phyloP scores from a whole-genome alignment of 2,797 vertebrate genomes.

The Odontamblyopus lacepedii region DNA sequence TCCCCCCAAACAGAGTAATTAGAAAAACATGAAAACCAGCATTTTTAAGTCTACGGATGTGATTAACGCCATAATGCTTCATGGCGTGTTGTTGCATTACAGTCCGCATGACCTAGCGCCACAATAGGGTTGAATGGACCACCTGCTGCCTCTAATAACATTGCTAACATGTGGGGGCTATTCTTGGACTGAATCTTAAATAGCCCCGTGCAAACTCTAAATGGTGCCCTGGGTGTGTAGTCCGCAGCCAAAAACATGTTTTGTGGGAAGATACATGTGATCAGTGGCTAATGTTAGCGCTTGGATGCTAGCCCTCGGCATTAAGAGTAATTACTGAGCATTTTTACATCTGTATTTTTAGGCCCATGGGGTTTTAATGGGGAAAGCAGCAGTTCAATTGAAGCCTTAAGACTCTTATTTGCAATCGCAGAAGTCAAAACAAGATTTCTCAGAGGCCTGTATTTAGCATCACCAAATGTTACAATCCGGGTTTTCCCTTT shows the following conservation, averaged over 20 bases:
- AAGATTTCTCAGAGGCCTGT: neutral
- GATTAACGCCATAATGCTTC: slow-evolving; percentile 14
- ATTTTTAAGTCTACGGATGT: slow-evolving; percentile 12
- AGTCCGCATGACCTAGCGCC: slow-evolving; percentile 8
- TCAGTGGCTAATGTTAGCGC: slow-evolving; percentile 43
- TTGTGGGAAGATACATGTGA: slow-evolving; percentile 30
- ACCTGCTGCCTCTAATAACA: slow-evolving; percentile 14
- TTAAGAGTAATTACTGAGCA: slow-evolving; percentile 32
- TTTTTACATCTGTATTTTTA: slow-evolving; percentile 44
- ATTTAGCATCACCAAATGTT: neutral
- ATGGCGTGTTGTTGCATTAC: slow-evolving; percentile 3
- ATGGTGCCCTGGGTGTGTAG: slow-evolving; percentile 28
- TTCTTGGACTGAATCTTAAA: slow-evolving; percentile 41
- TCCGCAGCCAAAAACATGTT: slow-evolving; percentile 35
- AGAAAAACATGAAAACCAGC: neutral
- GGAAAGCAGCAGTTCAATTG: slow-evolving; percentile 23
- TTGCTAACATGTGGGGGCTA: slow-evolving; percentile 27
- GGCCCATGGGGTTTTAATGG: slow-evolving; percentile 29
- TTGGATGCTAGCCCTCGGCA: slow-evolving; percentile 21
- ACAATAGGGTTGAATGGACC: slow-evolving; percentile 23
- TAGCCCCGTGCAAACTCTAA: slow-evolving; percentile 32
- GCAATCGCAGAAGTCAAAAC: neutral
- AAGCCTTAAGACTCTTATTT: neutral
- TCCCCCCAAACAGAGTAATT: too few relatives aligned
- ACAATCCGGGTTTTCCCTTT: neutral